phyloP scores from a whole-genome alignment of 1,140 invertebrate species.

The Telenomus remus region DNA sequence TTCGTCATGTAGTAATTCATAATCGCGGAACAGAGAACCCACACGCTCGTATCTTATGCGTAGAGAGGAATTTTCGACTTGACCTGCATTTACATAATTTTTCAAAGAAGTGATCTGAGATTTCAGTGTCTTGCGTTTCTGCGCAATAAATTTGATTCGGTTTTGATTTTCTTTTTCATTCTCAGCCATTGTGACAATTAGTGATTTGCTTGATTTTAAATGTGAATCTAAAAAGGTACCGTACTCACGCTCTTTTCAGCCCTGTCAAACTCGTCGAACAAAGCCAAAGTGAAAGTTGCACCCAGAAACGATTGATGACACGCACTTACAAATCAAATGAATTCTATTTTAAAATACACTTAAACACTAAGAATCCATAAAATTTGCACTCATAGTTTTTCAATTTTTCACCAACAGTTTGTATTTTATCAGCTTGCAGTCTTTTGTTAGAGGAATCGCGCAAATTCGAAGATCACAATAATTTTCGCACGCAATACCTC shows the following conservation, averaged over 20 bases:
- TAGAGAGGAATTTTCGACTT: background rate
- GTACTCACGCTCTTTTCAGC: background rate
- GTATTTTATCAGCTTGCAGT: background rate
- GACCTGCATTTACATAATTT: background rate
- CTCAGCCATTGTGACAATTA: too few relatives aligned
- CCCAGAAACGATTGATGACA: background rate
- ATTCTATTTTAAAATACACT: background rate
- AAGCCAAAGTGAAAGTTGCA: background rate
- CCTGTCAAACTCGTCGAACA: background rate
- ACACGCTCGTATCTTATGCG: background rate
- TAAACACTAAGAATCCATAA: background rate
- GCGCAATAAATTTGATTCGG: background rate
- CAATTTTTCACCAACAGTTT: too few relatives aligned
- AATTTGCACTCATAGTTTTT: too few relatives aligned
- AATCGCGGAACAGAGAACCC: conserved; percentile 1
- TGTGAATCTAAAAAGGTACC: background rate
- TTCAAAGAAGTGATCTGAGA: background rate
- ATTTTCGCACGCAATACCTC: background rate
- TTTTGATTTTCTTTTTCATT: too few relatives aligned
- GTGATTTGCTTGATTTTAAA: background rate
- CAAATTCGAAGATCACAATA: background rate
- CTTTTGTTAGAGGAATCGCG: background rate
- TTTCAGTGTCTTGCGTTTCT: background rate
- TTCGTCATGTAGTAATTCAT: conserved; percentile 2
- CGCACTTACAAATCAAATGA: too few relatives aligned